phyloP scores from a whole-genome alignment of 1,140 invertebrate species.

The honey bee (Apis mellifera) region Amel_HAv3.1 CM009946.2:1429001-1429500 shows the following conservation, averaged over 20 bases:
- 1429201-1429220: background rate
- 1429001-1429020: no score
- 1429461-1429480: background rate
- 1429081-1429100: no score
- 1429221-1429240: slow-evolving; percentile 31
- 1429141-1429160: slow-evolving; percentile 5
- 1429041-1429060: no score
- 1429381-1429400: background rate
- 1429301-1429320: background rate
- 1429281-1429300: background rate
- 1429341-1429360: slow-evolving; percentile 11
- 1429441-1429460: background rate
- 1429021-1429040: no score
- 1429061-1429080: no score
- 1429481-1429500: background rate
- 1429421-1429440: background rate
- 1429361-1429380: slow-evolving; percentile 20
- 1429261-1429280: slow-evolving; percentile 27
- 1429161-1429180: slow-evolving; percentile 16
- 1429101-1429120: no score
- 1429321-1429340: background rate
- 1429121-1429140: background rate
- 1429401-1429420: background rate
- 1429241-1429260: slow-evolving; percentile 33
- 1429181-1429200: slow-evolving; percentile 3